These are phyloP conservation scores for Vanacampus margaritifer DNA, from an alignment of 2,113 vertebrate species.

Conservation along the genomic window DNA sequence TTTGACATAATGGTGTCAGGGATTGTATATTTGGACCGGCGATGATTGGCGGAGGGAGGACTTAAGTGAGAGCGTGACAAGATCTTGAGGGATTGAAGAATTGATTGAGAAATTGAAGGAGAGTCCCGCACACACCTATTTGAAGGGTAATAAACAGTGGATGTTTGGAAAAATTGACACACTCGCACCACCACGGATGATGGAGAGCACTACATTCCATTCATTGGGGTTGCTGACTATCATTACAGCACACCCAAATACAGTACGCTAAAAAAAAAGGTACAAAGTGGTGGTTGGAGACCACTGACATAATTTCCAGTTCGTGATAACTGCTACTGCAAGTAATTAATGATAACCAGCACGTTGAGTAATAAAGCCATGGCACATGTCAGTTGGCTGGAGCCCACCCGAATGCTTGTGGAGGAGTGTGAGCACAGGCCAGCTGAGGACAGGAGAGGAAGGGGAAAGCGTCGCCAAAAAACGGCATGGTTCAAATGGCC, in stretches of 20 bases:
- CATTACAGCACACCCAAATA: no score
- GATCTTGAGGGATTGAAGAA: background rate
- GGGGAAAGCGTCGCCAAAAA: background rate
- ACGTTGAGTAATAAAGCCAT: background rate
- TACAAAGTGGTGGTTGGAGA: no score
- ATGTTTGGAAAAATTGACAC: background rate
- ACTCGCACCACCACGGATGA: background rate
- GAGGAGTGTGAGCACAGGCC: background rate
- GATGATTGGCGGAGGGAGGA: constrained; percentile 3
- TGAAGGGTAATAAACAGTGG: constrained; percentile 2
- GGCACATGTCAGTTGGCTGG: background rate
- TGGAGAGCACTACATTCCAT: background rate
- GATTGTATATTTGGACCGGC: constrained; percentile 32
- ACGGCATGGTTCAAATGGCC: no score
- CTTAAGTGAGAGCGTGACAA: constrained; percentile 7
- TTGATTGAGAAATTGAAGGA: constrained; percentile 2
- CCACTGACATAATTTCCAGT: background rate
- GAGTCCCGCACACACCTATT: constrained; percentile 10
- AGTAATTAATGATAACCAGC: background rate
- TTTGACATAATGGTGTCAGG: constrained; percentile 41
- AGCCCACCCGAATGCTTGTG: background rate
- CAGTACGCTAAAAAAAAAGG: no score
- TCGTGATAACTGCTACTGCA: background rate
- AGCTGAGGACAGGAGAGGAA: background rate
- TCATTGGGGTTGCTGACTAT: no score